These are phyloP conservation scores for Rotaria macrura DNA, from an alignment of 2,888 invertebrate genomes.

Conservation along the genomic window DNA sequence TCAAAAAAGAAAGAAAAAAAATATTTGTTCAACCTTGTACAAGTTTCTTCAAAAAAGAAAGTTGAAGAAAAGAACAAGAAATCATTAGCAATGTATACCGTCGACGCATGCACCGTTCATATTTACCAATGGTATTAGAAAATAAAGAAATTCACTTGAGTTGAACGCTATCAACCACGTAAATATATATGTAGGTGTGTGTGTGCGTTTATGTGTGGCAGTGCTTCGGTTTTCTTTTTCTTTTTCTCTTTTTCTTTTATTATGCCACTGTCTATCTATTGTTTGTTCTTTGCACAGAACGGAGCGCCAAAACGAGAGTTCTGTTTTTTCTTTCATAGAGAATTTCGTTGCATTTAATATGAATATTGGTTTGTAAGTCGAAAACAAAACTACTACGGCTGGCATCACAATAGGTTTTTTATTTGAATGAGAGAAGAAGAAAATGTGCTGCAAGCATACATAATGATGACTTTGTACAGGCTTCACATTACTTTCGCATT, in stretches of 20 bases:
- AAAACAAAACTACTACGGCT: background rate
- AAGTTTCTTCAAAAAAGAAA: background rate
- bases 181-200: background rate
- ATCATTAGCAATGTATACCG: background rate
- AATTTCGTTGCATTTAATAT: background rate
- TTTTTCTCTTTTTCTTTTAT: background rate
- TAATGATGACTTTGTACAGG: background rate
- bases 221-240: background rate
- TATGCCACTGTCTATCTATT: background rate
- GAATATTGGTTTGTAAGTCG: background rate
- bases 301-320: too few relatives aligned
- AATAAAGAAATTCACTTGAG: background rate
- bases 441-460: background rate
- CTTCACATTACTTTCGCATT: background rate
- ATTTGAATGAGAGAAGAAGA: background rate
- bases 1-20: background rate
- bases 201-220: background rate
- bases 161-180: background rate
- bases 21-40: conserved; percentile 4
- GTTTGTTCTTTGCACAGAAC: background rate
- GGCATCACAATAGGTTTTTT: background rate
- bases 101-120: background rate
- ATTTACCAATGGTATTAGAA: background rate
- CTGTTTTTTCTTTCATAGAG: background rate
- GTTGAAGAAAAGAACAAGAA: background rate